Percentiles rank a stretch among this genome's conserved stretches.
Evolutionary conservation across 2,888 invertebrate species (phyloP).

Genomic region (Polydesmus complanatus): DNA sequence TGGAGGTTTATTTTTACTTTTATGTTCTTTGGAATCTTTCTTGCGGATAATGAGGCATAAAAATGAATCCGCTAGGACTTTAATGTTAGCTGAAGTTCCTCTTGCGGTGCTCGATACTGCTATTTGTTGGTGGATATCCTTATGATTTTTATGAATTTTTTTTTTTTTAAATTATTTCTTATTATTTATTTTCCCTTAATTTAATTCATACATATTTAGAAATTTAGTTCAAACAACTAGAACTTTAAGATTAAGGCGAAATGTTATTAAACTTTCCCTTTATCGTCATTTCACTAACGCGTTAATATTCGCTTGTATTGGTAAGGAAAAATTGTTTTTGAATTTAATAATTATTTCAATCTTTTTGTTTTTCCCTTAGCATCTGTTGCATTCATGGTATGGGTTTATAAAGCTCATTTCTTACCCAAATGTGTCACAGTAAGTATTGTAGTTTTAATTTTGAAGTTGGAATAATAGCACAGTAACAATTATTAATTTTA

Average conservation of each 20-base stretch:
- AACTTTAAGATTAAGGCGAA: slow-evolving; percentile 71
- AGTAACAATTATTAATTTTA: slow-evolving; percentile 7
- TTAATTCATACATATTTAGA: slow-evolving; percentile 39
- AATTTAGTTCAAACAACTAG: slow-evolving; percentile 72
- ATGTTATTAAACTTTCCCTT: slow-evolving; percentile 73
- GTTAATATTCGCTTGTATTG: slow-evolving; percentile 71
- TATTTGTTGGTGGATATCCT: slow-evolving; percentile 83
- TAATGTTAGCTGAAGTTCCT: slow-evolving; percentile 67
- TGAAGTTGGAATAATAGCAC: slow-evolving; percentile 9
- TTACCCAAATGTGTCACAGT: slow-evolving; percentile 60
- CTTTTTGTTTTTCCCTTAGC: slow-evolving; percentile 35
- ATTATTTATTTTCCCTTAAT: slow-evolving; percentile 24
- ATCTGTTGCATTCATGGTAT: slow-evolving; percentile 83
- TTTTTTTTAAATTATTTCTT: not conserved
- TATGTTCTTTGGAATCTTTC: slow-evolving; percentile 76
- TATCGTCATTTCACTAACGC: slow-evolving; percentile 82
- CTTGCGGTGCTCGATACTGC: slow-evolving; percentile 60
- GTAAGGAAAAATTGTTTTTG: slow-evolving; percentile 25
- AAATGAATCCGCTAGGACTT: slow-evolving; percentile 46
- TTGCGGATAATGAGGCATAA: slow-evolving; percentile 54
- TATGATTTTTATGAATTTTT: slow-evolving; percentile 17
- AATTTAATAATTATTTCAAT: not conserved
- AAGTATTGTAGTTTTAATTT: slow-evolving; percentile 27
- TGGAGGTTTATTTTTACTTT: slow-evolving; percentile 65
- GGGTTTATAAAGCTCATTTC: slow-evolving; percentile 68